A percentile compares a stretch with the other conserved stretches of the same genome.
phyloP scores from a whole-genome alignment of 2,113 vertebrate genomes.

The western clawed frog (Xenopus tropicalis) region UCB_Xtro_10.0 CM004443.2:149948001-149948500 shows the following conservation, averaged over 20 bases:
- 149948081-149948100: not conserved
- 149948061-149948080: too few relatives aligned
- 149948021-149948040: too few relatives aligned
- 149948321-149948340: conserved; percentile 6
- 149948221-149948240: conserved; percentile 8
- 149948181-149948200: conserved; percentile 13
- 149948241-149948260: conserved; percentile 11
- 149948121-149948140: not conserved
- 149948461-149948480: conserved; percentile 32
- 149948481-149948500: conserved; percentile 46
- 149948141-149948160: not conserved
- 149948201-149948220: conserved; percentile 4
- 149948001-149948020: too few relatives aligned
- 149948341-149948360: conserved; percentile 15
- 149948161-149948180: conserved; percentile 9
- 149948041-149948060: too few relatives aligned
- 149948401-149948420: conserved; percentile 1
- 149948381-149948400: conserved; percentile 25
- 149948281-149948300: conserved; percentile 26
- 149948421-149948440: conserved; percentile 5
- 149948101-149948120: not conserved
- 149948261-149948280: conserved; percentile 26
- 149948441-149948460: conserved; percentile 30
- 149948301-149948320: conserved; percentile 10
- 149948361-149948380: conserved; percentile 26